Evolutionary conservation across 2,113 vertebrate species (phyloP).

Genomic region (Uria aalge): DNA sequence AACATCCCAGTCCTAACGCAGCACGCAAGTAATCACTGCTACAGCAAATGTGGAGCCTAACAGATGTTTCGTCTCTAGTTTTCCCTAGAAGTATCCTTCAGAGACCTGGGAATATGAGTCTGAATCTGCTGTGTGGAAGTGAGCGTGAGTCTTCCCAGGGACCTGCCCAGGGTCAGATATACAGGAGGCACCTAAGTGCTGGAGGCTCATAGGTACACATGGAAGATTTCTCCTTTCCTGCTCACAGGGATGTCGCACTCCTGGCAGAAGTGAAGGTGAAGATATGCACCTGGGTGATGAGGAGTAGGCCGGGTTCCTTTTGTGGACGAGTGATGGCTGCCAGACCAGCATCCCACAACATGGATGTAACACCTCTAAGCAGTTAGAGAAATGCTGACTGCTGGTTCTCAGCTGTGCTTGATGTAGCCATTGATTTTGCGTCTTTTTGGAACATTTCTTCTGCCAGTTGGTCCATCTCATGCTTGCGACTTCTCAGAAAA

Average conservation of each 20-base stretch:
- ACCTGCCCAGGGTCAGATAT: background rate
- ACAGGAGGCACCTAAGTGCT: background rate
- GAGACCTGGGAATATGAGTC: background rate
- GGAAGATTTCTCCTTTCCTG: background rate
- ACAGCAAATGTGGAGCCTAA: background rate
- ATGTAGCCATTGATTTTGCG: background rate
- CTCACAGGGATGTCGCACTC: accelerated
- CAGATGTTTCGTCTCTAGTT: background rate
- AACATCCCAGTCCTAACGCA: background rate
- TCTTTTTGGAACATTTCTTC: background rate
- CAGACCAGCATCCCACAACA: background rate
- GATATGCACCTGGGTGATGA: background rate
- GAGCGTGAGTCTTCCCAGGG: background rate
- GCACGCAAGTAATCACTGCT: background rate
- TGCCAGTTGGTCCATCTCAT: background rate
- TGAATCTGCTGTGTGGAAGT: background rate
- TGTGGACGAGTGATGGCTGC: background rate
- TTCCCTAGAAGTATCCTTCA: background rate
- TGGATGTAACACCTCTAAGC: background rate
- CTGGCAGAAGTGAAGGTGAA: background rate
- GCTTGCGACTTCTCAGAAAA: background rate
- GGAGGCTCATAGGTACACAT: background rate
- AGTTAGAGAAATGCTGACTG: background rate
- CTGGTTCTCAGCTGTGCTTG: background rate
- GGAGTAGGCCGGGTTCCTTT: background rate